Conservation (phyloP, 2,797 vertebrate genomes). For the Oreonectes daqikongensis region DNA sequence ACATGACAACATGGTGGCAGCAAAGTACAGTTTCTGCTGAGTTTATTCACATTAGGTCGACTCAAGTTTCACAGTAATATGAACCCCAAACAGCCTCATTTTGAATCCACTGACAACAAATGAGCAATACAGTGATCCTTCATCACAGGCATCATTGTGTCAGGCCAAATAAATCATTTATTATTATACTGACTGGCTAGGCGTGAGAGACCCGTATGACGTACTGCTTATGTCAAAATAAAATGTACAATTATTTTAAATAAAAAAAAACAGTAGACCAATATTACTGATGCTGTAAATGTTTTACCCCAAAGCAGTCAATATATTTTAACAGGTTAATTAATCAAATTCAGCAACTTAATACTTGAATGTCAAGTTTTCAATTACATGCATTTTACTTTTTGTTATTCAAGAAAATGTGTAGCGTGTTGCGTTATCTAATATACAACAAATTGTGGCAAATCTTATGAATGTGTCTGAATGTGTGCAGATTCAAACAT, state of each 20-base stretch:
- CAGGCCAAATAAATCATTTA: slow-evolving; percentile 21
- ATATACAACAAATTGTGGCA: not conserved
- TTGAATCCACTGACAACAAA: slow-evolving; percentile 12
- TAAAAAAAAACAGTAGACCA: not conserved
- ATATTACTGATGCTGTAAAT: not conserved
- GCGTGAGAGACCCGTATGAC: not conserved
- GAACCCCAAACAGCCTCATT: slow-evolving; percentile 27
- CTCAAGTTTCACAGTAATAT: slow-evolving; percentile 29
- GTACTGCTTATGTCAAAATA: not conserved
- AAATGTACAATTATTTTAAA: not conserved
- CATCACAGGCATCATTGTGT: not conserved
- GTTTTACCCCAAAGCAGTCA: not conserved
- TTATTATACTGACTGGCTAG: not conserved
- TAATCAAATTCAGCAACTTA: not conserved
- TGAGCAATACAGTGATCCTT: not conserved
- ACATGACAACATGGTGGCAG: slow-evolving; percentile 9
- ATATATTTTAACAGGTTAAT: not conserved
- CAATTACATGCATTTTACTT: not conserved
- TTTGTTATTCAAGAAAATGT: not conserved
- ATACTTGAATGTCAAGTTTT: not conserved
- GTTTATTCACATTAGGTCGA: not conserved
- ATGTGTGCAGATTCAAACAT: slow-evolving; percentile 3
- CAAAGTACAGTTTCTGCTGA: not conserved
- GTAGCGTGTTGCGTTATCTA: not conserved
- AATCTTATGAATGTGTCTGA: not conserved